Conservation (phyloP, 1,140 invertebrate genomes). For the Bombus pyrosoma region DNA sequence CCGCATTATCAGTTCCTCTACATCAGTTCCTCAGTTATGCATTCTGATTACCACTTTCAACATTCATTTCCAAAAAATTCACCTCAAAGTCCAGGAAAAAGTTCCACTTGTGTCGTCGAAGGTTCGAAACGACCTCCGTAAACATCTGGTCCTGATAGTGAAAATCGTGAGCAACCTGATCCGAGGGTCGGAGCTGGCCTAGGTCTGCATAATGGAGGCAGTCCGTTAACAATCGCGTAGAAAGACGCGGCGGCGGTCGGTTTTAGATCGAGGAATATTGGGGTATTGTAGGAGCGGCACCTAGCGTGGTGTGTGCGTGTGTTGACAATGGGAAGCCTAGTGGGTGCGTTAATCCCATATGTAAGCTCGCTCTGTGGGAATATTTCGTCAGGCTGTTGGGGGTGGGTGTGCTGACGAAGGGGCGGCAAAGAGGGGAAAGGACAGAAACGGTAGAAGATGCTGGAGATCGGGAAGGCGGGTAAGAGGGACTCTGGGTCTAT, state of each 20-base stretch:
- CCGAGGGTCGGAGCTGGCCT: slow-evolving; percentile 52
- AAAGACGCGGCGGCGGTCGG: slow-evolving; percentile 57
- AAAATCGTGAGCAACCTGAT: slow-evolving; percentile 65
- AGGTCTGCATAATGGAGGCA: slow-evolving; percentile 58
- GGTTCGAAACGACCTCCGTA: too few species aligned
- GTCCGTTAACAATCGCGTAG: slow-evolving; percentile 67
- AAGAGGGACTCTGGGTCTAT: slow-evolving; percentile 58
- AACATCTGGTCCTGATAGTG: slow-evolving; percentile 55
- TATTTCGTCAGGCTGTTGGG: slow-evolving; percentile 53
- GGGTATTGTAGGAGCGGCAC: slow-evolving; percentile 61
- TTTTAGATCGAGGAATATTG: slow-evolving; percentile 73
- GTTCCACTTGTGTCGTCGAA: background rate
- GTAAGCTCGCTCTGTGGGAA: slow-evolving; percentile 67
- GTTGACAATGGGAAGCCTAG: slow-evolving; percentile 71
- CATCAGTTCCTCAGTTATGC: too few species aligned
- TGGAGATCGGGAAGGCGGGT: background rate
- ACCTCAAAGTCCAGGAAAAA: background rate
- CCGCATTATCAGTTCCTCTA: too few species aligned
- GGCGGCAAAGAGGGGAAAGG: slow-evolving; percentile 8
- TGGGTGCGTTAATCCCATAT: slow-evolving; percentile 66
- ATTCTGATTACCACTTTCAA: too few species aligned
- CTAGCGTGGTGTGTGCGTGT: slow-evolving; percentile 34
- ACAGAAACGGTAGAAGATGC: background rate
- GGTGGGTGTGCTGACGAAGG: slow-evolving; percentile 16
- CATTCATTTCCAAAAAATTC: too few species aligned